A percentile compares a stretch with the other conserved stretches of the same genome.
These are phyloP conservation scores for Latrodectus elegans DNA, from an alignment of 2,888 invertebrate species.

Conservation along the genomic window DNA sequence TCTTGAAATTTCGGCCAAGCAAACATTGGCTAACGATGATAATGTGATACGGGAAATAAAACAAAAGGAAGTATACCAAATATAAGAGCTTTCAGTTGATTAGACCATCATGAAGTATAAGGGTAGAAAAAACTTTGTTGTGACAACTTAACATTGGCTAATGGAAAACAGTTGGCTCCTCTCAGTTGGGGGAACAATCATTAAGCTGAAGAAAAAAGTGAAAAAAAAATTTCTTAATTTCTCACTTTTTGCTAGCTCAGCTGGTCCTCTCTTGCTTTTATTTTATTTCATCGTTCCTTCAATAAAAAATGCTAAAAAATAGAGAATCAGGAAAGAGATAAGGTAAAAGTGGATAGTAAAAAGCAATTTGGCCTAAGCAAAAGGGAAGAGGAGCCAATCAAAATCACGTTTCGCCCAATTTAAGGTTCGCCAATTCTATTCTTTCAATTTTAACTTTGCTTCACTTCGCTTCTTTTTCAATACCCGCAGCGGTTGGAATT, in stretches of 20 bases:
- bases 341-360: slow-evolving; percentile 50
- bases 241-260: slow-evolving; percentile 48
- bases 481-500: slow-evolving; percentile 57
- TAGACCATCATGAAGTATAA: too few relatives aligned
- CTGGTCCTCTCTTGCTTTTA: slow-evolving; percentile 22
- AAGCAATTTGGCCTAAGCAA: slow-evolving; percentile 59
- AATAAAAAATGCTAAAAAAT: slow-evolving; percentile 19
- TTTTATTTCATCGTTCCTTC: slow-evolving; percentile 48
- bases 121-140: slow-evolving; percentile 15
- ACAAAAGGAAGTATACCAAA: too few relatives aligned
- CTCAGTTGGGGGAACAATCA: slow-evolving; percentile 19
- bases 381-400: slow-evolving; percentile 56
- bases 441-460: slow-evolving; percentile 28
- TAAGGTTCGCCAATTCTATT: slow-evolving; percentile 63
- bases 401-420: slow-evolving; percentile 63
- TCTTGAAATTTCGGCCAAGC: too few relatives aligned
- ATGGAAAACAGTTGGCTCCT: slow-evolving; percentile 11
- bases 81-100: too few relatives aligned
- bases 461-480: slow-evolving; percentile 10
- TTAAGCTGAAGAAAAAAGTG: slow-evolving; percentile 11
- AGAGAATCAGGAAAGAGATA: slow-evolving; percentile 20
- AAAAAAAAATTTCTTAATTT: slow-evolving; percentile 32
- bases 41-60: too few relatives aligned
- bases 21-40: too few relatives aligned
- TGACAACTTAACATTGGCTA: slow-evolving; percentile 6